Base-by-base conservation (phyloP, 2,113 vertebrate species). In the Eolophus roseicapilla region DNA sequence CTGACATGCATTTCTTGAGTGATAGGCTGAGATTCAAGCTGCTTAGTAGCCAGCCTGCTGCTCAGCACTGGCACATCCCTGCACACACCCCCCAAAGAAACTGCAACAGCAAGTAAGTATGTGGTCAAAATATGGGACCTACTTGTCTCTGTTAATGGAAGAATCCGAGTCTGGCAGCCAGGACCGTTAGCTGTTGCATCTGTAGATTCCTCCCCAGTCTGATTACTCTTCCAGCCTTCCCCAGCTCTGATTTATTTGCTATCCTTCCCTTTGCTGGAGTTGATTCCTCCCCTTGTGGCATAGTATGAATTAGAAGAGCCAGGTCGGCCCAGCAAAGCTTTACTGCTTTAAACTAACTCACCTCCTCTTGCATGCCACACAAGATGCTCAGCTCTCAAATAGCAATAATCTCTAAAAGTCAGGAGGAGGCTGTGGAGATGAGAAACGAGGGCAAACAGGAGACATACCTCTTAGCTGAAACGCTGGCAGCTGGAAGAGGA, bases 391-490 rank as follows among this genome's bases (percentile, higher is more conserved):
- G 71, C 63, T 92, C 64, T 88, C 52, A 46, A 46, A 78, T 0
- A 78, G 64, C 83, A 91, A 39, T 70, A 24, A 83, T 62, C 35
- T 92, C 68, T 91, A 25, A 81, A 88, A 88, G 24, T 76, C 63
- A 47, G 64, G 89, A 90, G 62, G 43, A 62, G 31, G 65, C 60
- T 82, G 64, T 27, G 24, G 60, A 94, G 70, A 70, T 71, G 50
- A 90, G 82, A 94, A 95, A 81, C 17, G 68, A 89, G 83, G 55
- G 60, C 80, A 88, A 74, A 77, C 35, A 81, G 76, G 49, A 95
- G 65, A 83, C 14, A 21, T 53, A 37, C 53, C 53, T 86, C 46
- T 76, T 35, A 60, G 93, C 47, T 76, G 63, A 68, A 73, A 63
- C 10, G 18, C 5, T 0, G 3, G 69, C 50, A 59, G 46, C 65